Base-by-base conservation (phyloP, 2,888 invertebrate genomes). In the Melinaea menophilus region DNA sequence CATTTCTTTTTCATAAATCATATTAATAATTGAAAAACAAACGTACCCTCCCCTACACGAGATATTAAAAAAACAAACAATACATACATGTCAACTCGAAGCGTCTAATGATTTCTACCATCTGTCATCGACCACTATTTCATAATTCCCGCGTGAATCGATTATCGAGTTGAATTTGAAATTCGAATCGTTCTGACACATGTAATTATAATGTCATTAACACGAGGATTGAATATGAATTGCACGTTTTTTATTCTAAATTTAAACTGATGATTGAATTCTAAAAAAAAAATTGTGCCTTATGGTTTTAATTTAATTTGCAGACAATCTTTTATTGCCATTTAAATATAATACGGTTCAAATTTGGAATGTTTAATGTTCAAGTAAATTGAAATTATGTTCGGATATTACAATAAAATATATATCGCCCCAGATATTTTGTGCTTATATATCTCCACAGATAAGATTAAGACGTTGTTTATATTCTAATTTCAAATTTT, bases 101-200 rank as follows among this genome's bases (percentile, higher is more conserved):
- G 58, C 63, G 63, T 64, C 67, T 71, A 73, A 73, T 73, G 71
- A 71, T 71, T 61, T 61, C 48, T 65, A 68, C 67, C 74, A 73
- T 73, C 72, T 73, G 74, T 73, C 73, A 73, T 66, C 69, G 65
- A 12, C 58, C 57, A 62, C 64, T 61, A 66, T 65, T 62, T 64
- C 64, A 65, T 66, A 68, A 65, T 66, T 72, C 72, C 72, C 71
- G 67, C 73, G 69, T 62, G 56, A 65, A 65, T 67, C 66, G 41
- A 41, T 41, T 41, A 41, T 41, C 41, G 9, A 41, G 9, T 41
- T 41, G 9, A 3, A 41, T 41, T 41, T 9, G 9, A 41, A 41
- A 9, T 9, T 5, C 11, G 37, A 37, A 37, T 37, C 37, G 68
- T 66, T 71, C 72, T 71, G 71, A 69, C 70, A 71, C 68, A 71